Percentiles rank a stretch among this genome's conserved stretches.
Evolutionary conservation across 1,140 invertebrate genomes (phyloP).

Genomic region (Sarcophaga bullata): DNA sequence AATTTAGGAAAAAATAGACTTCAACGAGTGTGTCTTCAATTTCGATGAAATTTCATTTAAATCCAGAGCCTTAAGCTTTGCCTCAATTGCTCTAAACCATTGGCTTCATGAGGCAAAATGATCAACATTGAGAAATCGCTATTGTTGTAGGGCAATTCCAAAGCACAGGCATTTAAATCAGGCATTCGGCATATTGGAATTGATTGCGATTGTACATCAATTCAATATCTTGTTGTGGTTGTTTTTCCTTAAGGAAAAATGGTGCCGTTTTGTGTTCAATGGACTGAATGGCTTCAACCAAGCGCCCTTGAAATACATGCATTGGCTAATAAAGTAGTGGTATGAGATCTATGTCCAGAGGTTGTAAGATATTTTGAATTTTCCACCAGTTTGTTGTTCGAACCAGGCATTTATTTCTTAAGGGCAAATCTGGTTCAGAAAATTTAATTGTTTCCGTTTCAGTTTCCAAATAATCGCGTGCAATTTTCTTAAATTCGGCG

Average conservation of each 20-base stretch:
- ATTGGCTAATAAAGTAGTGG: neutral
- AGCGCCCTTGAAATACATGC: conserved; percentile 35
- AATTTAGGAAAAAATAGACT: conserved; percentile 72
- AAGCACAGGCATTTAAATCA: neutral
- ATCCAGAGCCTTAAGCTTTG: conserved; percentile 61
- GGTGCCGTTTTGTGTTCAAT: neutral
- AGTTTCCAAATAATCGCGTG: neutral
- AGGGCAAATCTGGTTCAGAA: neutral
- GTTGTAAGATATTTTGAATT: neutral
- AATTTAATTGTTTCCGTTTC: neutral
- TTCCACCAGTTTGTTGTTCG: neutral
- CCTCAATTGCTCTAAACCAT: conserved; percentile 63
- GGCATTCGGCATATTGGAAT: conserved; percentile 19
- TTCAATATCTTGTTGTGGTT: neutral
- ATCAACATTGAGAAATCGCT: conserved; percentile 24
- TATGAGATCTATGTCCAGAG: neutral
- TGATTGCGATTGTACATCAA: neutral
- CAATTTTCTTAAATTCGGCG: neutral
- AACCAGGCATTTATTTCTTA: neutral
- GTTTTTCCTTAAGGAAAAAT: neutral
- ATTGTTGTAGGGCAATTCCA: conserved; percentile 27
- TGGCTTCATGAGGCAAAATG: conserved; percentile 5
- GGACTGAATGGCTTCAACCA: neutral
- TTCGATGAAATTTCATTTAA: conserved; percentile 59
- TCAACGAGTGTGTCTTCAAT: conserved; percentile 58